These are phyloP conservation scores for Brachypterus glaber DNA, from an alignment of 2,888 invertebrate genomes.

Conservation along the genomic window DNA sequence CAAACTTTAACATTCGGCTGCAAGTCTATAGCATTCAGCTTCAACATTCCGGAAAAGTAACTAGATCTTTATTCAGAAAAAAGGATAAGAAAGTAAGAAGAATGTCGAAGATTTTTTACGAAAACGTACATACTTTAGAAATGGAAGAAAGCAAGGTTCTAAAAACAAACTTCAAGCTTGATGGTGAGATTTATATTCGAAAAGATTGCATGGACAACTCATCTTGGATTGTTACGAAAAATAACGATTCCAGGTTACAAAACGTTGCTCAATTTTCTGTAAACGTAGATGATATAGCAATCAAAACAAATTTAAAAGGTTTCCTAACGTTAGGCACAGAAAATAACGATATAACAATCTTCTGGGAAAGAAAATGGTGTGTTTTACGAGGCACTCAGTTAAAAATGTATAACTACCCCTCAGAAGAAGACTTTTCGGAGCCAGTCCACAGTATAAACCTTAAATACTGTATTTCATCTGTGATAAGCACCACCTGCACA, in stretches of 20 bases:
- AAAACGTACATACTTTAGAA: conserved; percentile 23
- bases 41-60: too few relatives aligned
- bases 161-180: conserved; percentile 22
- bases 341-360: conserved; percentile 32
- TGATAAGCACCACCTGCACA: conserved; percentile 24
- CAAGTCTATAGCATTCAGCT: too few relatives aligned
- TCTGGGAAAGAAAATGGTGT: conserved; percentile 51
- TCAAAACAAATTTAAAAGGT: conserved; percentile 33
- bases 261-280: conserved; percentile 13
- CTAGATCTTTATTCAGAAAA: too few relatives aligned
- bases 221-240: neutral
- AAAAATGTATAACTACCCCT: conserved; percentile 45
- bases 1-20: too few relatives aligned
- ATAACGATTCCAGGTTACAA: conserved; percentile 8
- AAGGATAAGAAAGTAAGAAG: too few relatives aligned
- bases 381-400: conserved; percentile 40
- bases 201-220: conserved; percentile 15
- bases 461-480: conserved; percentile 30
- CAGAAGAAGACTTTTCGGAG: conserved; percentile 35
- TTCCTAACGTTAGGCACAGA: conserved; percentile 45
- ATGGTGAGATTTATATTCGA: conserved; percentile 18
- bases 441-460: conserved; percentile 39
- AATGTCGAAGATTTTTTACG: too few relatives aligned
- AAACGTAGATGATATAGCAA: conserved; percentile 14
- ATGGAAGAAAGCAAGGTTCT: conserved; percentile 21